Evolutionary conservation across 64 coral and sea anemone species (phyloP), one percentile per base, ranked within the genome.

Genomic region (Orbicella faveolata): DNA sequence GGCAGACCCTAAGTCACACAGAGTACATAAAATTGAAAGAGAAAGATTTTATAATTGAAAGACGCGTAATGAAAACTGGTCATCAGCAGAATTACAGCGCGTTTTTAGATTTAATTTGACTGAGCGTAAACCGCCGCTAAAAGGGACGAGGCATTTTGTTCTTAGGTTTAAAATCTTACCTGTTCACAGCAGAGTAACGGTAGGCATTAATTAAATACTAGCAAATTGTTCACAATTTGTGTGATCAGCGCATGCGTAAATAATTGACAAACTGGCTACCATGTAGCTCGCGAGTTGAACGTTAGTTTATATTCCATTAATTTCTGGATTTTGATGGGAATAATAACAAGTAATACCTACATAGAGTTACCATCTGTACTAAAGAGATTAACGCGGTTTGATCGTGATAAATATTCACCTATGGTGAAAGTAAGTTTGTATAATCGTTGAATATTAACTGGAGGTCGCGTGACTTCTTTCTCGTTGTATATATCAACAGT

Each of bases 401-500:
- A 70, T 70, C 67, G 25, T n/a, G 21, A 10, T 25, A 26, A 11
- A 70, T n/a, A 70, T 5, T 23, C 25, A 26, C 10, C 25, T 9
- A 23, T 26, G 67, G 52, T 25, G 48, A 63, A 34, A 26, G 21
- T 55, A n/a, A 79, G 34, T 19, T 33, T 19, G 59, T 9, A 81
- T 5, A 21, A 81, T 15, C 54, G 30, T 81, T 16, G 13, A 9
- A 26, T 35, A 36, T 15, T 63, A 63, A 35, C 57, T 35, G 20
- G 52, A 81, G 57, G 30, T 63, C 54, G 5, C n/a, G 9, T 1
- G 79, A 30, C 79, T 30, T 81, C 33, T 63, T 37, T 33, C 26
- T 36, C 18, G 55, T 80, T 80, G 54, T 61, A 63, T 81, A 81
- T 78, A 52, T 36, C 26, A 63, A 17, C 57, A 81, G 36, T 63